phyloP scores from a whole-genome alignment of 1,140 invertebrate species.

The Drosophila oshimai region DNA sequence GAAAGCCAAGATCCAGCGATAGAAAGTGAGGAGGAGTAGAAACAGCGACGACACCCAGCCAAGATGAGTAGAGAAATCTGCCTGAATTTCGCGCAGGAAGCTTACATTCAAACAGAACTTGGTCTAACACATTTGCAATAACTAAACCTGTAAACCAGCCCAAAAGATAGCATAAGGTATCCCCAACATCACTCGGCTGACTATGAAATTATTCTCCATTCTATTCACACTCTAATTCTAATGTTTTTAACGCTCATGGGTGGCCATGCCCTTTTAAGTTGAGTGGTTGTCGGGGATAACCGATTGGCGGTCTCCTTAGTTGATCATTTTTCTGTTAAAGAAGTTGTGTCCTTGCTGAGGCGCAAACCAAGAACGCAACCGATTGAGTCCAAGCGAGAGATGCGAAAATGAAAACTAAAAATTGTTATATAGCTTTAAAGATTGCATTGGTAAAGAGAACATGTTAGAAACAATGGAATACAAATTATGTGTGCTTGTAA shows the following conservation, averaged over 20 bases:
- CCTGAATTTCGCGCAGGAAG: conserved; percentile 1
- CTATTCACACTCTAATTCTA: conserved; percentile 13
- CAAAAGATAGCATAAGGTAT: background rate
- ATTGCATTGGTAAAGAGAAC: conserved; percentile 33
- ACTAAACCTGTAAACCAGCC: conserved; percentile 27
- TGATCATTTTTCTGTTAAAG: conserved; percentile 4
- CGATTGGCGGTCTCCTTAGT: background rate
- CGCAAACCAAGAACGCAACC: background rate
- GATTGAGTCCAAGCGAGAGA: conserved; percentile 30
- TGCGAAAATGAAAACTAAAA: conserved; percentile 37
- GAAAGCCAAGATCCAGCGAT: conserved; percentile 12
- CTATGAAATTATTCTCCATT: conserved; percentile 30
- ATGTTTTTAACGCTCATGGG: background rate
- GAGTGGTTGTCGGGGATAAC: background rate
- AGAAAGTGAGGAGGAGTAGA: conserved; percentile 16
- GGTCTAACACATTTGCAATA: conserved; percentile 29
- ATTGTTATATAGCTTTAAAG: conserved; percentile 63
- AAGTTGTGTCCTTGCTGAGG: conserved; percentile 21
- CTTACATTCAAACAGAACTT: conserved; percentile 10
- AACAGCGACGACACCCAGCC: conserved; percentile 15
- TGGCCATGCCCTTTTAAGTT: background rate
- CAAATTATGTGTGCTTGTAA: conserved; percentile 67
- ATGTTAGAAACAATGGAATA: conserved; percentile 26
- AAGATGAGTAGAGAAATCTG: background rate
- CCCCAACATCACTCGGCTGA: conserved; percentile 9